Conservation (phyloP, 2,113 vertebrate genomes). For the Corythornis madagascariensis region DNA sequence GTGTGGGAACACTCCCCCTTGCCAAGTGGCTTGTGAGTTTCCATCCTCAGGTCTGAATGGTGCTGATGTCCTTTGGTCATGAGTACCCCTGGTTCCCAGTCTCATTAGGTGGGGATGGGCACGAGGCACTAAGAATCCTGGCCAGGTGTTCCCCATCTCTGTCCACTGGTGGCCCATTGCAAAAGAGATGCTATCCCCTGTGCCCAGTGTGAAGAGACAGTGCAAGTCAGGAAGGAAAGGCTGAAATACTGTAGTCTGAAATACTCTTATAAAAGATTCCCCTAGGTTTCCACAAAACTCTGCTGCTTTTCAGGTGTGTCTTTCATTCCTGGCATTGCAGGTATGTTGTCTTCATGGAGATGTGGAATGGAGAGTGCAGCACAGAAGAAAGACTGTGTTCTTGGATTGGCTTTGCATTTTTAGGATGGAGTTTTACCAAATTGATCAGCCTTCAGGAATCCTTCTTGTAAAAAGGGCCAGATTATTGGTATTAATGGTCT, state of each 20-base stretch:
- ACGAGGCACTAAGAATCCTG: neutral
- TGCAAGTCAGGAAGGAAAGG: neutral
- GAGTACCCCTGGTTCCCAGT: neutral
- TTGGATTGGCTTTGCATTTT: neutral
- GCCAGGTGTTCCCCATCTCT: neutral
- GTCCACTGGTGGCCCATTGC: neutral
- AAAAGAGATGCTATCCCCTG: neutral
- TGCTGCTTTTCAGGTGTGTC: neutral
- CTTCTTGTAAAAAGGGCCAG: neutral
- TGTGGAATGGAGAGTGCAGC: neutral
- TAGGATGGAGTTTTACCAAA: conserved; percentile 8
- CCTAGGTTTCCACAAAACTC: neutral
- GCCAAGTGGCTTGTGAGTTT: neutral
- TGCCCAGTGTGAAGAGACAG: neutral
- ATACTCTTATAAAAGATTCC: neutral
- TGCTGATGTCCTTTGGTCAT: neutral
- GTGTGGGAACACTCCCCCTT: neutral
- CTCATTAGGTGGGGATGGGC: neutral
- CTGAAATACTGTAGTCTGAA: neutral
- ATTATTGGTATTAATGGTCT: conserved; percentile 23
- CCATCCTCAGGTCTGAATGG: neutral
- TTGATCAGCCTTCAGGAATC: conserved; percentile 14
- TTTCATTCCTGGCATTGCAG: neutral
- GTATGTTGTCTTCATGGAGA: neutral
- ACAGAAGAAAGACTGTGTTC: neutral